phyloP scores from a whole-genome alignment of 2,113 vertebrate species.

The Baryphthengus martii region DNA sequence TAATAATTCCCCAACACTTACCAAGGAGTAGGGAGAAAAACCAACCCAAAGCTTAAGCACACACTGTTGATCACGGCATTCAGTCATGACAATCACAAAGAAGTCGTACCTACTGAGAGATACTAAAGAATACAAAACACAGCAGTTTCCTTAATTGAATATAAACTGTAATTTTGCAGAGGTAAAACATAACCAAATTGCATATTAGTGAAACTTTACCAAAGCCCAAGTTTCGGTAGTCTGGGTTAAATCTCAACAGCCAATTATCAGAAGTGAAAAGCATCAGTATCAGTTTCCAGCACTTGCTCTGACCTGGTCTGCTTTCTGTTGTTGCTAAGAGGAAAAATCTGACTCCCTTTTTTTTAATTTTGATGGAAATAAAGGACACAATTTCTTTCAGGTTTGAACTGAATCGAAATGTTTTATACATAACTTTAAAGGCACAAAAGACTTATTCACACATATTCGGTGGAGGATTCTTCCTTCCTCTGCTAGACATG shows the following conservation, averaged over 20 bases:
- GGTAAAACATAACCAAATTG: neutral
- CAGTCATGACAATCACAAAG: neutral
- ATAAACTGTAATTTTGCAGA: neutral
- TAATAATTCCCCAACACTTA: neutral
- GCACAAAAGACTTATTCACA: constrained; percentile 80
- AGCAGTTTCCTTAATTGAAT: neutral
- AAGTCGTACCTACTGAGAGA: neutral
- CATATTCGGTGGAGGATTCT: constrained; percentile 61
- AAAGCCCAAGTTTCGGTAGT: neutral
- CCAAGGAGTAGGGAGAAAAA: constrained; percentile 19
- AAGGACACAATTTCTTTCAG: constrained; percentile 67
- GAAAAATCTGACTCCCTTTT: constrained; percentile 32
- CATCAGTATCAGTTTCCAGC: constrained; percentile 49
- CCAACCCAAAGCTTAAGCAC: constrained; percentile 50
- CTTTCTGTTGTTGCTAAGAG: constrained; percentile 56
- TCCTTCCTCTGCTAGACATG: constrained; percentile 75
- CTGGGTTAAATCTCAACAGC: neutral
- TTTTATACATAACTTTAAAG: constrained; percentile 83
- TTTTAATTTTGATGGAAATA: constrained; percentile 67
- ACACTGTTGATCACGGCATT: constrained; percentile 15
- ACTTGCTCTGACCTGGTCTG: constrained; percentile 54
- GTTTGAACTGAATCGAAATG: constrained; percentile 68
- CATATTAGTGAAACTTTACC: neutral
- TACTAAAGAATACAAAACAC: neutral
- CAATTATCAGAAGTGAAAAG: constrained; percentile 37